phyloP scores from a whole-genome alignment of 2,113 vertebrate genomes.

The Oostethus manadensis region DNA sequence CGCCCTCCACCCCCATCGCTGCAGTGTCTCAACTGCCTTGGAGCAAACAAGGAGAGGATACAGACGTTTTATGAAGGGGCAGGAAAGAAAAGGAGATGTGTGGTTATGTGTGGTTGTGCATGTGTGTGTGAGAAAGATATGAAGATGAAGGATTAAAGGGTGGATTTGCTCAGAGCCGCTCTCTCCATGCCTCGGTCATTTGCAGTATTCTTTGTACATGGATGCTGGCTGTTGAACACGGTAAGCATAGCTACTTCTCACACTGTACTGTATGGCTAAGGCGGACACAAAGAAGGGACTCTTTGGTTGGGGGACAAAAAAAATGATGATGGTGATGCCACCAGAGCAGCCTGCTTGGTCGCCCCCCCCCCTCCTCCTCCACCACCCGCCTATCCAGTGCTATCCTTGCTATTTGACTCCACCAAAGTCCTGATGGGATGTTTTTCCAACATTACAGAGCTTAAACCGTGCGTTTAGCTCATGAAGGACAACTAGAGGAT shows the following conservation, averaged over 20 bases:
- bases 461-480: conserved; percentile 20
- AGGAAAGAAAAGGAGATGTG: conserved; percentile 22
- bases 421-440: conserved; percentile 37
- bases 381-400: conserved; percentile 61
- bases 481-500: conserved; percentile 44
- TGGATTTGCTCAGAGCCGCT: conserved; percentile 62
- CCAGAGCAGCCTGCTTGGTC: conserved; percentile 55
- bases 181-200: conserved; percentile 65
- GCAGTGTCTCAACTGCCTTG: conserved; percentile 78
- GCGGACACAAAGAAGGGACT: conserved; percentile 6
- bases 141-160: conserved; percentile 64
- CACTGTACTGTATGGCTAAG: conserved; percentile 13
- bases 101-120: conserved; percentile 7
- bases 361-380: conserved; percentile 69
- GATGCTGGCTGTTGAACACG: conserved; percentile 68
- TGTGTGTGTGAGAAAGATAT: conserved; percentile 50
- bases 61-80: conserved; percentile 57
- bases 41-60: conserved; percentile 74
- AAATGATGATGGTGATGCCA: conserved; percentile 67
- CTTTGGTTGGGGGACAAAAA: conserved; percentile 34
- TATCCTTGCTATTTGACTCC: conserved; percentile 62
- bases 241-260: conserved; percentile 61
- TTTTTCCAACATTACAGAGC: conserved; percentile 14
- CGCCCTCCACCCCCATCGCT: conserved; percentile 77
- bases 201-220: conserved; percentile 72